A percentile compares a stretch with the other conserved stretches of the same genome.
Evolutionary conservation across 2,113 vertebrate species (phyloP).

Genomic region (Bufo bufo): DNA sequence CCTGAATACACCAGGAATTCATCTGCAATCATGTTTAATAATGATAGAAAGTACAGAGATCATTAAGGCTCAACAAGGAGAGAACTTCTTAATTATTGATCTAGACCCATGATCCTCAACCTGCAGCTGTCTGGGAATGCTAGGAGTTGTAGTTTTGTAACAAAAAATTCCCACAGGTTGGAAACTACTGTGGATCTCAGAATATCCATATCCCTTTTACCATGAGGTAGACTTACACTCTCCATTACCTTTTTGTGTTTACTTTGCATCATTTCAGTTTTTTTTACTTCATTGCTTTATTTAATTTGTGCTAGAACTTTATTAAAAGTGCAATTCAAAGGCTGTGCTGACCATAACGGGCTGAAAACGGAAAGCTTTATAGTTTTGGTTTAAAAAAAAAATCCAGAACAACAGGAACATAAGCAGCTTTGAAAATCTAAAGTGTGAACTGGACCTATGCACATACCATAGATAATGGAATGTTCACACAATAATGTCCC

Average conservation of each 20-base stretch:
- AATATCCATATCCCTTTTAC: not conserved
- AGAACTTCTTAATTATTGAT: not conserved
- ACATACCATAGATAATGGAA: not conserved
- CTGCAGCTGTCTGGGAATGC: not conserved
- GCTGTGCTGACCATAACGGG: too few species aligned
- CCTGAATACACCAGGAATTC: too few species aligned
- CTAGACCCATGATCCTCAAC: not conserved
- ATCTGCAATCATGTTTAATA: too few species aligned
- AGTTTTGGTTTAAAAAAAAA: too few species aligned
- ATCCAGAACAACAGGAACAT: too few species aligned
- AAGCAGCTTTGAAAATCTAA: too few species aligned
- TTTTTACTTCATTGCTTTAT: not conserved
- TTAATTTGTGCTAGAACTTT: slow-evolving; percentile 6
- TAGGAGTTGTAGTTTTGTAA: not conserved
- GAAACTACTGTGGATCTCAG: not conserved
- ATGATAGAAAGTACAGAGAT: too few species aligned
- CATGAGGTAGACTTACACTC: not conserved
- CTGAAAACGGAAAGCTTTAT: too few species aligned
- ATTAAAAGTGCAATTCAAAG: slow-evolving; percentile 18
- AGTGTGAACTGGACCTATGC: not conserved
- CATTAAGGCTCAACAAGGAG: too few species aligned
- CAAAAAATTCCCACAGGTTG: not conserved
- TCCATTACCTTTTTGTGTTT: not conserved
- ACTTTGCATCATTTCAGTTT: not conserved
- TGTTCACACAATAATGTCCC: too few species aligned